A percentile compares a stretch with the other conserved stretches of the same genome.
phyloP scores from a whole-genome alignment of 2,113 vertebrate genomes.

The Chaetura pelagica region DNA sequence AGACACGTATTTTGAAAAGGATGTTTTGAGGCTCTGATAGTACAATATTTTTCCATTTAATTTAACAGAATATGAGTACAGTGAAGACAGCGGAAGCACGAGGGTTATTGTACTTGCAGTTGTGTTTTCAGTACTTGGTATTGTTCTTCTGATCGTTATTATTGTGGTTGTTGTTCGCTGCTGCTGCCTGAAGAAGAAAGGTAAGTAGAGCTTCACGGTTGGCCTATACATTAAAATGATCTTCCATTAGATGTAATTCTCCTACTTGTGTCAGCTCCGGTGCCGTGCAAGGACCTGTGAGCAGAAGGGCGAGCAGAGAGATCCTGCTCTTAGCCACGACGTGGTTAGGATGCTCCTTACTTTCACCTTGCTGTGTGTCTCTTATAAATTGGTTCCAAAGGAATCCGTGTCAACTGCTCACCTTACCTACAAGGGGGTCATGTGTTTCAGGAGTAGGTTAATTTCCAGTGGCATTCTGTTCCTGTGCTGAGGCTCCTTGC shows the following conservation, averaged over 20 bases:
- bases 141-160: constrained; percentile 70
- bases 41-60: constrained; percentile 47
- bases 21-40: not conserved
- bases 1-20: not conserved
- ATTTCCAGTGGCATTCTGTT: not conserved
- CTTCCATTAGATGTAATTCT: not conserved
- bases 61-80: constrained; percentile 50
- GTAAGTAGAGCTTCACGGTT: constrained; percentile 20
- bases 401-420: not conserved
- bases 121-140: constrained; percentile 58
- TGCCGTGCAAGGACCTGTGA: not conserved
- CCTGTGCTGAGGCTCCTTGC: not conserved
- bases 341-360: not conserved
- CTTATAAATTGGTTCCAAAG: not conserved
- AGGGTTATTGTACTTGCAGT: constrained; percentile 66
- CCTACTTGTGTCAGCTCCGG: not conserved
- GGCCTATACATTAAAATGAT: not conserved
- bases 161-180: constrained; percentile 64
- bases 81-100: constrained; percentile 1
- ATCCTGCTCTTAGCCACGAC: not conserved
- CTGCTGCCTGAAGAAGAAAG: constrained; percentile 66
- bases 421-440: accelerated
- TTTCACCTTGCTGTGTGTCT: not conserved
- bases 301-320: not conserved
- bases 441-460: not conserved